Percentiles rank a stretch among this genome's conserved stretches.
phyloP scores from a whole-genome alignment of 1,140 invertebrate genomes.

The Polyergus mexicanus region DNA sequence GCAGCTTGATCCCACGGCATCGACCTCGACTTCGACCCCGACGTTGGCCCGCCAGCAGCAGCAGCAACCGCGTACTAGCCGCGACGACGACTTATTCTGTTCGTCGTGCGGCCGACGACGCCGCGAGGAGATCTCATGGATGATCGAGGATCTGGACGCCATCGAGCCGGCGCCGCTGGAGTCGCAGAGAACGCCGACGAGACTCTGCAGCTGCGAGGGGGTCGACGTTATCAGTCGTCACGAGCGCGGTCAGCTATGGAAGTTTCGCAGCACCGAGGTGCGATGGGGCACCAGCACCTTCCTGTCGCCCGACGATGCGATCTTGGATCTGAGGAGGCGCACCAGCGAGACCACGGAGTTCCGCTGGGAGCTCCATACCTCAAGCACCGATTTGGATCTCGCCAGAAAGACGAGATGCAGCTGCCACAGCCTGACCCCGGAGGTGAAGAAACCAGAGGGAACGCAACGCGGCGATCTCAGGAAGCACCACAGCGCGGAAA shows the following conservation, averaged over 20 bases:
- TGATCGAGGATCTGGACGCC: conserved; percentile 84
- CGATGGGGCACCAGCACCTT: conserved; percentile 79
- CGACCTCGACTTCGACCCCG: conserved; percentile 80
- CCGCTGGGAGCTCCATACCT: conserved; percentile 83
- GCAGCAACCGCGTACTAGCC: conserved; percentile 66
- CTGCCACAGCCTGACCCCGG: conserved; percentile 81
- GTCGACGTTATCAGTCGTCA: conserved; percentile 22
- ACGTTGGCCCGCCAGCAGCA: conserved; percentile 61
- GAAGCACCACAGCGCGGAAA: conserved; percentile 85
- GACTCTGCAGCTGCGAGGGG: conserved; percentile 70
- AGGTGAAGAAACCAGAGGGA: conserved; percentile 77
- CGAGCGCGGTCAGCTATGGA: conserved; percentile 69
- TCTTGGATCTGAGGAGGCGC: conserved; percentile 79
- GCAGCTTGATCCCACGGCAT: conserved; percentile 83
- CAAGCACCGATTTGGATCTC: conserved; percentile 82
- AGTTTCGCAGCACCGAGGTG: conserved; percentile 75
- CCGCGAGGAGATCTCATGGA: conserved; percentile 81
- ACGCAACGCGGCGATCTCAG: conserved; percentile 80
- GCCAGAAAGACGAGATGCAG: conserved; percentile 78
- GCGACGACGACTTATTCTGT: conserved; percentile 74
- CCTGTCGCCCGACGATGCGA: conserved; percentile 83
- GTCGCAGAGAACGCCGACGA: conserved; percentile 71
- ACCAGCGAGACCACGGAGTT: conserved; percentile 82
- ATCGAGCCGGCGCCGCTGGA: conserved; percentile 79
- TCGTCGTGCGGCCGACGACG: conserved; percentile 79